phyloP scores from a whole-genome alignment of 2,888 invertebrate genomes.

The Agrilus mali region DNA sequence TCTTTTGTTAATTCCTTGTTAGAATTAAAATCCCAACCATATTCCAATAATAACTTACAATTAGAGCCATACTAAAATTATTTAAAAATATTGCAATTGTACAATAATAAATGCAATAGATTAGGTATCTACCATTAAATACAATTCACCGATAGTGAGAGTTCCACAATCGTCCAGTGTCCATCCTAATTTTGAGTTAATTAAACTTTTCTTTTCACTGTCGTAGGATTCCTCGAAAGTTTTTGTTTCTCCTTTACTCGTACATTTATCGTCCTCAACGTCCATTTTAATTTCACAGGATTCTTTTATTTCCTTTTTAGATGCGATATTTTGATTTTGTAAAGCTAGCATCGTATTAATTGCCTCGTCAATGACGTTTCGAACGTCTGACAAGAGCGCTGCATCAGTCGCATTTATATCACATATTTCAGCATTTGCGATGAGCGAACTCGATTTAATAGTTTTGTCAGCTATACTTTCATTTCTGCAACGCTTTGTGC shows the following conservation, averaged over 20 bases:
- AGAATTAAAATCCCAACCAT: conserved; percentile 51
- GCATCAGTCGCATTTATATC: conserved; percentile 16
- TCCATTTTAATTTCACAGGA: conserved; percentile 33
- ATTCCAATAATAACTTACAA: conserved; percentile 63
- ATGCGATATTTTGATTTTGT: conserved; percentile 29
- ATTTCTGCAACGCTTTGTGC: conserved; percentile 30
- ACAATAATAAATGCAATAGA: conserved; percentile 1
- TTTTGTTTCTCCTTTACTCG: conserved; percentile 6
- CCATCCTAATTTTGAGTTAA: conserved; percentile 59
- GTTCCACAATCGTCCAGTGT: conserved; percentile 61
- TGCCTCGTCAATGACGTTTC: conserved; percentile 23
- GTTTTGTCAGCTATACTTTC: conserved; percentile 25
- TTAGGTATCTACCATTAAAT: conserved; percentile 63
- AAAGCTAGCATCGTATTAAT: conserved; percentile 26
- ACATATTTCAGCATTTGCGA: conserved; percentile 13
- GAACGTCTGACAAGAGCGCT: conserved; percentile 9
- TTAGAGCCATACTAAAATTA: conserved; percentile 54
- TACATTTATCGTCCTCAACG: conserved; percentile 20
- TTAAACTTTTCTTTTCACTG: conserved; percentile 19
- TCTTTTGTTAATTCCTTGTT: conserved; percentile 13
- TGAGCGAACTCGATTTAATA: neutral
- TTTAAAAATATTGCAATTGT: neutral
- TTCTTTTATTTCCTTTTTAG: conserved; percentile 34
- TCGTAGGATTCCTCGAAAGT: conserved; percentile 5
- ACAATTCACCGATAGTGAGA: conserved; percentile 79